A percentile compares a stretch with the other conserved stretches of the same genome.
Conservation (phyloP, 2,888 invertebrate species). For the Thalpophila matura region DNA sequence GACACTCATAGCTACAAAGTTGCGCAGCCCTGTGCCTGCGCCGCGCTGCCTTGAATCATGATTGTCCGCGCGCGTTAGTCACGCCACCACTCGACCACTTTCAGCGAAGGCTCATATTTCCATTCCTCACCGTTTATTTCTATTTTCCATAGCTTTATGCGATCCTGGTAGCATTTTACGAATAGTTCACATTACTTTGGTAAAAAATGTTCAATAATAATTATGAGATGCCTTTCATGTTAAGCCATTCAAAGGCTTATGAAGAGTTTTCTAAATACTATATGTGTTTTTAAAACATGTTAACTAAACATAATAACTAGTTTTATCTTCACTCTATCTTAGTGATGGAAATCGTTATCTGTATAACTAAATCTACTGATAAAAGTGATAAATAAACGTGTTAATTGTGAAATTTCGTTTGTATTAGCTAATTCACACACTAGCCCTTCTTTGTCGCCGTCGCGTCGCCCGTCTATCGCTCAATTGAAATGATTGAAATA, state of each 20-base stretch:
- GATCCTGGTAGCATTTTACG: constrained; percentile 18
- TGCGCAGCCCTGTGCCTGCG: constrained; percentile 56
- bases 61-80: constrained; percentile 79
- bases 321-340: constrained; percentile 11
- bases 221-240: neutral
- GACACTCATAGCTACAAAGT: constrained; percentile 41
- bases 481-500: constrained; percentile 56
- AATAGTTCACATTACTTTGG: constrained; percentile 22
- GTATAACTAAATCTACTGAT: constrained; percentile 19
- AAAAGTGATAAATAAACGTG: constrained; percentile 26
- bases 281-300: constrained; percentile 1
- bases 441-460: constrained; percentile 17
- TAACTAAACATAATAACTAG: neutral
- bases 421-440: constrained; percentile 26
- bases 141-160: constrained; percentile 48
- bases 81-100: constrained; percentile 71
- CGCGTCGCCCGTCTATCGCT: constrained; percentile 8
- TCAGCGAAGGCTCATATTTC: constrained; percentile 58
- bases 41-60: constrained; percentile 79
- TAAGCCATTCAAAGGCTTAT: neutral
- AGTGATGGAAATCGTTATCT: constrained; percentile 20
- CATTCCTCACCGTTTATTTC: constrained; percentile 57
- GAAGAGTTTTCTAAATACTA: neutral
- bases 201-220: neutral
- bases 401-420: constrained; percentile 25